Conservation (phyloP, 2,888 invertebrate species). For the Aelia acuminata region DNA sequence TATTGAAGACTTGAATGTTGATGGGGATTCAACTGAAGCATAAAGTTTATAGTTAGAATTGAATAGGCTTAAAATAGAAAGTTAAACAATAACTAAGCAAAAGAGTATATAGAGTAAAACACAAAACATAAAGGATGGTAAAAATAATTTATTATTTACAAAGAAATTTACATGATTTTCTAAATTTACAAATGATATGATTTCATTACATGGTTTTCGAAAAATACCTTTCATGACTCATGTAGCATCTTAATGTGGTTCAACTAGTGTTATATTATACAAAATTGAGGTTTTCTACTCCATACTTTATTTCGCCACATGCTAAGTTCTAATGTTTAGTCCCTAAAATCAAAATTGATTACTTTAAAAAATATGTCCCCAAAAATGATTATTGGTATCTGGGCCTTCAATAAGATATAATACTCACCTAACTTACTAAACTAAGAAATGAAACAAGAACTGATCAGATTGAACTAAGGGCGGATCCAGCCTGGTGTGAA, state of each 20-base stretch:
- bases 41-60: neutral
- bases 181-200: too few relatives aligned
- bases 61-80: neutral
- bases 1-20: neutral
- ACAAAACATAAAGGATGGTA: neutral
- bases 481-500: too few relatives aligned
- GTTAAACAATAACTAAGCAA: neutral
- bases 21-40: neutral
- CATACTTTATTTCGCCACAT: neutral
- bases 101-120: neutral
- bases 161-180: neutral
- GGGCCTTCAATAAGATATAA: too few relatives aligned
- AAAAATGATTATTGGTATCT: too few relatives aligned
- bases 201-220: neutral
- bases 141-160: neutral
- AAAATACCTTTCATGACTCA: neutral
- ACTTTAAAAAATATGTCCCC: too few relatives aligned
- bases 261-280: neutral
- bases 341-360: neutral
- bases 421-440: too few relatives aligned
- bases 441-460: too few relatives aligned
- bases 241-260: neutral
- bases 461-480: too few relatives aligned
- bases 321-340: neutral
- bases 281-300: neutral